Evolutionary conservation across 2,797 vertebrate genomes (phyloP), one percentile per base, ranked within the genome.

Genomic region (Margarornis squamiger): DNA sequence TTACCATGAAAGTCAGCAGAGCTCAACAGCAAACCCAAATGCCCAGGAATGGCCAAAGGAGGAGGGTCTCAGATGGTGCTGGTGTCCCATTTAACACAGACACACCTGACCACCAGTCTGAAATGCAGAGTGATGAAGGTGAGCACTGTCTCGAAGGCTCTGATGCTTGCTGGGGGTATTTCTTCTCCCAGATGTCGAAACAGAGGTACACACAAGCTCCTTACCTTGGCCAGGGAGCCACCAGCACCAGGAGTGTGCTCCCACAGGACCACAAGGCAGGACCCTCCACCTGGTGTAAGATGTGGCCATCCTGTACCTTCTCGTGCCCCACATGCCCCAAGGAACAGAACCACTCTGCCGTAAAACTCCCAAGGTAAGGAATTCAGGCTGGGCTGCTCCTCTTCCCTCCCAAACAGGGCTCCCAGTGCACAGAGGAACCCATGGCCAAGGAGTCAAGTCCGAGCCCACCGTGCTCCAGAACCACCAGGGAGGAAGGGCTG

Each of bases 261-360:
- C 4, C 52, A 55, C 19, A 5, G 0, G 0, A 3, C 55, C n/a
- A 20, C 0, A 1, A 34, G 43, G 59, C 7, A 34, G 43, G 29
- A 46, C 36, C 9, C 14, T 51, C 46, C 24, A 12, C 0, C 0
- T 7, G 52, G 52, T 26, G 52, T 36, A 38, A 77, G 45, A 41
- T 0, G 0, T 2, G 13, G 41, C 27, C 2, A 0, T 3, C 39
- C 12, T 0, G 1, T 5, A 72, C 43, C 38, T 74, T 48, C 59
- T 1, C 27, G 27, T 16, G 5, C 67, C 26, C 32, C 0, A 0
- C 9, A 4, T 1, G 6, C 39, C 38, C 34, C 74, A 39, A 48
- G 58, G 34, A 86, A 48, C 41, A 65, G 34, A 71, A 74, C 45
- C 1, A 26, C 16, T 41, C 29, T 15, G 11, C 65, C 52, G 21